Base-by-base conservation (phyloP, 1,140 invertebrate species). In the Drosophila teissieri region DNA sequence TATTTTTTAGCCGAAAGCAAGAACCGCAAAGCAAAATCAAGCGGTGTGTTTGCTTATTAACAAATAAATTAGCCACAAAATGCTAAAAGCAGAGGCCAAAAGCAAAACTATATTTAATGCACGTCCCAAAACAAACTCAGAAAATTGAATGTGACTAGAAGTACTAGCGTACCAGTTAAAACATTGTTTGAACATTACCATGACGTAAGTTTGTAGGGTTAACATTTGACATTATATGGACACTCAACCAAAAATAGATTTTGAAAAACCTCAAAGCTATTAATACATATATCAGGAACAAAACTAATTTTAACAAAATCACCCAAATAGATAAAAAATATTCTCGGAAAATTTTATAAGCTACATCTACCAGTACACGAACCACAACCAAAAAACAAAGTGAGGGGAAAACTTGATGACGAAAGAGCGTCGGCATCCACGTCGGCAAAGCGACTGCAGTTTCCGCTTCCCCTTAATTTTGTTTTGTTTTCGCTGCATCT, bases 401-500 rank as follows among this genome's bases (percentile, higher is more conserved):
- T 17, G 12, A 19, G 45, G 45, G 42, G 45, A 42, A 77, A 80
- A 72, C 57, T 37, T 44, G 49, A 81, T 81, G 79, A 82, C 74
- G 74, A 82, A 83, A 83, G 53, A 42, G n/a, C 67, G 14, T n/a
- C 40, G 14, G 45, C 48, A 40, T 19, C 48, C 34, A 40, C 34
- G 40, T 14, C 10, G 17, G 31, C 45, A 17, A 31, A n/a, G 76
- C 40, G 31, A 52, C 62, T 49, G 63, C 78, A 56, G 15, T 60
- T 40, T 67, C 58, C 67, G 12, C 22, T 40, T 11, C 80, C 80
- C 68, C 69, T 72, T 42, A 72, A 78, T 74, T 81, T 81, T 85
- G 81, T 85, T 85, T 85, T 85, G 81, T 85, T 86, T 85, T 85
- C 82, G 81, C 60, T 81, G 58, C 55, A 42, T 86, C 77, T 49